Conservation (phyloP, 2,888 invertebrate species). For the Xylocampa areola region DNA sequence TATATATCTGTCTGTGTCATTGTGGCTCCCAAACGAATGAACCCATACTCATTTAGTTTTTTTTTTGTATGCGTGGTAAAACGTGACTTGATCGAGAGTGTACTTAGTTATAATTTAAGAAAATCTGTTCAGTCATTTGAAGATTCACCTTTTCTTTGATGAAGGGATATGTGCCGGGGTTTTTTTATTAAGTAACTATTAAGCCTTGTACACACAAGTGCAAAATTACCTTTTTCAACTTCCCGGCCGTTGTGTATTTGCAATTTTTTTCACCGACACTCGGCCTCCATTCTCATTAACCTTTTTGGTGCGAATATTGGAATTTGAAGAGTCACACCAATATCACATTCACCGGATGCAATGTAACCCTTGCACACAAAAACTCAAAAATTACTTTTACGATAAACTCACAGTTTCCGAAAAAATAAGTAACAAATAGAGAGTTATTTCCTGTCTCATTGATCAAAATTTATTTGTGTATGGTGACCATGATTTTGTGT, state of each 20-base stretch:
- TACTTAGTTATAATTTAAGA: too few relatives aligned
- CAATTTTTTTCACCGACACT: constrained; percentile 25
- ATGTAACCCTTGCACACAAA: constrained; percentile 69
- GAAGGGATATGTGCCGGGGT: too few relatives aligned
- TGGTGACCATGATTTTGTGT: constrained; percentile 59
- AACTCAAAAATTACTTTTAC: constrained; percentile 56
- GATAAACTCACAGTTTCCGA: constrained; percentile 66
- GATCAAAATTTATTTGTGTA: constrained; percentile 67
- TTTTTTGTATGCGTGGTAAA: too few relatives aligned
- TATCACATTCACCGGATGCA: constrained; percentile 75
- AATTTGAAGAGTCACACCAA: constrained; percentile 68
- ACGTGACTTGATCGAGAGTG: too few relatives aligned
- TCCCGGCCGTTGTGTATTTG: constrained; percentile 30
- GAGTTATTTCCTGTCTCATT: constrained; percentile 77
- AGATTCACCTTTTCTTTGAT: too few relatives aligned
- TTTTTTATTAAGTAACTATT: neutral
- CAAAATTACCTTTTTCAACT: constrained; percentile 18
- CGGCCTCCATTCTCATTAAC: constrained; percentile 7
- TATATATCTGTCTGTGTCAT: too few relatives aligned
- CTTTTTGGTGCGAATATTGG: constrained; percentile 59
- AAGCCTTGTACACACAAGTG: neutral
- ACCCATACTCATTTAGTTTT: too few relatives aligned
- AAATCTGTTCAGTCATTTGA: too few relatives aligned
- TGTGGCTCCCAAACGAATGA: too few relatives aligned
- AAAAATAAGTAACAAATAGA: constrained; percentile 68